phyloP scores from a whole-genome alignment of 2,888 invertebrate genomes.

The Ectobius pallidus region DNA sequence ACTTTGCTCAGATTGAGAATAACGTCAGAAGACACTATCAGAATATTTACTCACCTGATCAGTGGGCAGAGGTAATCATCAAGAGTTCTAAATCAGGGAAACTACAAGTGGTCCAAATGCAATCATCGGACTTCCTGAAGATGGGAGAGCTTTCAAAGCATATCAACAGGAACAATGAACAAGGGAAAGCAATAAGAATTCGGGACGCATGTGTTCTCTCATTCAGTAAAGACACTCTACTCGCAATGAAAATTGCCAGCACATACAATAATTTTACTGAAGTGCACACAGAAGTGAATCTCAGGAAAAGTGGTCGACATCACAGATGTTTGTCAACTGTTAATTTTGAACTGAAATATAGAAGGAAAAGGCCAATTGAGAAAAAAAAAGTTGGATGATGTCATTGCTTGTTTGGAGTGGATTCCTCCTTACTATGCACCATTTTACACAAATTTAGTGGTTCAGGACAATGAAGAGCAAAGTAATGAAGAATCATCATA shows the following conservation, averaged over 20 bases:
- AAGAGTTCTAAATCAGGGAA: conserved; percentile 9
- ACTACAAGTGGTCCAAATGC: background rate
- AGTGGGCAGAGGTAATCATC: background rate
- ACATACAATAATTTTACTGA: background rate
- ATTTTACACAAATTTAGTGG: too few species aligned
- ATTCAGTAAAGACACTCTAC: background rate
- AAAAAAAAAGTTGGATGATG: background rate
- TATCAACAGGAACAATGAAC: background rate
- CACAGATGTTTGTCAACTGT: too few species aligned
- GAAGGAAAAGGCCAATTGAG: background rate
- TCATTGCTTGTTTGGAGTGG: too few species aligned
- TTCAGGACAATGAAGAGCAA: too few species aligned
- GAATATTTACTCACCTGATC: background rate
- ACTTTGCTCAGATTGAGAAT: background rate
- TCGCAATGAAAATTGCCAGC: background rate
- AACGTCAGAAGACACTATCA: background rate
- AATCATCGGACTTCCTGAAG: background rate
- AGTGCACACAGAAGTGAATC: background rate
- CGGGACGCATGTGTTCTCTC: background rate
- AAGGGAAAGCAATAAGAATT: background rate
- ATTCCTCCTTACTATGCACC: too few species aligned
- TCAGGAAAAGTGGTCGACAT: background rate
- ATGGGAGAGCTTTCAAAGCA: background rate
- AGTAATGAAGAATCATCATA: too few species aligned
- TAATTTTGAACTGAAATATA: background rate